These are phyloP conservation scores for Elaphurus davidianus DNA, from an alignment of 2,113 vertebrate species.

Conservation along the genomic window DNA sequence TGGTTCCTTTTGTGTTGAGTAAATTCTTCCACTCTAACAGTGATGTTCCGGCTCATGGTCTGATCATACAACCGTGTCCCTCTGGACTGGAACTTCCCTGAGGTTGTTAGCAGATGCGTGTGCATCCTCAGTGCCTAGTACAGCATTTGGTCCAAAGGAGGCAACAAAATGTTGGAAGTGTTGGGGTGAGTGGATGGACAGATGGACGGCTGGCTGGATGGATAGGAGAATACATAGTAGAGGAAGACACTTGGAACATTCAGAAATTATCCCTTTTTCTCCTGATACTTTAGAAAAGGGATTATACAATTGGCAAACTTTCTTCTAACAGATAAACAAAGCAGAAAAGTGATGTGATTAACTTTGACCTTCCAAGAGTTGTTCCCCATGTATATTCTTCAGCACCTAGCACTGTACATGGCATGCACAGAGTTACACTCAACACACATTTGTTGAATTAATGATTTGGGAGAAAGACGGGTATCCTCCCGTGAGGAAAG, in stretches of 20 bases:
- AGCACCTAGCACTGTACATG: background rate
- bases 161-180: background rate
- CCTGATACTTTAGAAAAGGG: background rate
- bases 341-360: background rate
- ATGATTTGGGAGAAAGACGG: background rate
- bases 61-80: background rate
- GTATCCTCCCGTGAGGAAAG: background rate
- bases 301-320: background rate
- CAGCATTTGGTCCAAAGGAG: background rate
- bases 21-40: background rate
- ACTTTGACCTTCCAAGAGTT: background rate
- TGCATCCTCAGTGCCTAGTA: background rate
- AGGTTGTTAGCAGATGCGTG: no score
- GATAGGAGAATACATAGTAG: background rate
- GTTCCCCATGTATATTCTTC: background rate
- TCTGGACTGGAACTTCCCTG: background rate
- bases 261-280: background rate
- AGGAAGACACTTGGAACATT: background rate
- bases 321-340: background rate
- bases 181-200: background rate
- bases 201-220: background rate
- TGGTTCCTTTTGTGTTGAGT: background rate
- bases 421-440: background rate
- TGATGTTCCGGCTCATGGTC: background rate
- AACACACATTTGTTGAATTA: background rate